These are phyloP conservation scores for Scaptomyza cyrtandrae DNA, from an alignment of 2,888 invertebrate species.

Conservation along the genomic window DNA sequence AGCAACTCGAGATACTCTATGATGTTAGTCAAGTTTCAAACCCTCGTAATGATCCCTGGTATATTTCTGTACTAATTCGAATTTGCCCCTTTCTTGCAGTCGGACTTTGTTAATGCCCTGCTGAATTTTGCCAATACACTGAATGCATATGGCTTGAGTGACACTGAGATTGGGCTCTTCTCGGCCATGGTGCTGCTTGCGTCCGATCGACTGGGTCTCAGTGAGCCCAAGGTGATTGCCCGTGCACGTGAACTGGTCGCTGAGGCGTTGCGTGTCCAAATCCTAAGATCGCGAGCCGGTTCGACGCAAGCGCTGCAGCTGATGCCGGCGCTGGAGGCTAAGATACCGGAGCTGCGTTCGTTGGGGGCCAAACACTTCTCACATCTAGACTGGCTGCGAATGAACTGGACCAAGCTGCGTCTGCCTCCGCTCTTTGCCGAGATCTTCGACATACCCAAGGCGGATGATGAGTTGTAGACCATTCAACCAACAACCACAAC, in stretches of 20 bases:
- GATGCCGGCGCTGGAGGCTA: conserved; percentile 85
- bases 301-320: conserved; percentile 84
- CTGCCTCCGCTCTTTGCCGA: conserved; percentile 97
- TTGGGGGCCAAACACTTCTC: conserved; percentile 93
- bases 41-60: neutral
- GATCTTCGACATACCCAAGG: conserved; percentile 97
- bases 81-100: conserved; percentile 86
- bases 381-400: conserved; percentile 95
- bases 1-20: conserved; percentile 94
- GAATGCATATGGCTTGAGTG: conserved; percentile 91
- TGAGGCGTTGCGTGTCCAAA: conserved; percentile 94
- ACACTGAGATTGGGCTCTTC: conserved; percentile 95
- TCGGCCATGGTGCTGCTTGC: conserved; percentile 93
- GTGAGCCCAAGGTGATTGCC: conserved; percentile 91
- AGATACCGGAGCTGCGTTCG: conserved; percentile 91
- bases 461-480: conserved; percentile 87
- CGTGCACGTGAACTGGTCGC: conserved; percentile 92
- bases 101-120: conserved; percentile 92
- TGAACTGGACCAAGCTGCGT: conserved; percentile 93
- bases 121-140: conserved; percentile 92
- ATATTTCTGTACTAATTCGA: neutral
- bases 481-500: neutral
- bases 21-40: conserved; percentile 87
- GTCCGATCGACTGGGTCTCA: conserved; percentile 91
- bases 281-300: conserved; percentile 84